Base-by-base conservation (phyloP, 2,888 invertebrate genomes). In the Caenorhabditis uteleia region DNA sequence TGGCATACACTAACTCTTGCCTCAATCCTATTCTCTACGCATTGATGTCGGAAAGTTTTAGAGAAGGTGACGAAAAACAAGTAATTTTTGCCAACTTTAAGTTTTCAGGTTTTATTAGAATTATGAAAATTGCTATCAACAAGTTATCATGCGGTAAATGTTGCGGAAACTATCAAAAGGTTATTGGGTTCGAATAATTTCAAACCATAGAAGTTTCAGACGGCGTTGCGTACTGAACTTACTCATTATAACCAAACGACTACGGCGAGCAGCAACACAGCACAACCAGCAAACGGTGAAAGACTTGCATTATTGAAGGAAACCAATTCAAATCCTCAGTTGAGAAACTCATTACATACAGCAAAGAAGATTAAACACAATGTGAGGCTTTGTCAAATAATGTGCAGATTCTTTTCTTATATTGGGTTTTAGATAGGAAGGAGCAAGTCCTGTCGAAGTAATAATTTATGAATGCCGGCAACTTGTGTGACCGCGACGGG, bases 1-100 rank as follows among this genome's bases (percentile, higher is more conserved):
- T 83, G 60, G 93, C 93, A 18, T 95, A 95, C 86, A 91, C 90
- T 87, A 95, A 93, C 87, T 91, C 91, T 80, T 94, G 94, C 84
- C 90, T 95, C 79, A 94, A 95, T 85, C 94, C 94, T 0, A 90
- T 95, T 74, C 88, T 95, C 46, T 95, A 95, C 86, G 93, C 93
- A 3, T 92, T 94, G 85, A 88, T 94, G 47, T 93, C 93, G 1
- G 93, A 94, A 80, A 93, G 93, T 86, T 94, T 95, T 86, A 88
- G 93, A 76, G 90, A 92, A 83, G 93, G 92, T 68, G 27, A 21
- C n/a, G n/a, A n/a, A n/a, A 12, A 29, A 29, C 29, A 29, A n/a
- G 8, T n/a, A 5, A 10, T 40, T 50, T 50, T 39, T 12, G 23
- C 2, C 29, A 10, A 12, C 39, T 25, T 18, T 18, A 10, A 34